These are phyloP conservation scores for Mellilla xanthometata DNA, from an alignment of 2,888 invertebrate species.

Conservation along the genomic window DNA sequence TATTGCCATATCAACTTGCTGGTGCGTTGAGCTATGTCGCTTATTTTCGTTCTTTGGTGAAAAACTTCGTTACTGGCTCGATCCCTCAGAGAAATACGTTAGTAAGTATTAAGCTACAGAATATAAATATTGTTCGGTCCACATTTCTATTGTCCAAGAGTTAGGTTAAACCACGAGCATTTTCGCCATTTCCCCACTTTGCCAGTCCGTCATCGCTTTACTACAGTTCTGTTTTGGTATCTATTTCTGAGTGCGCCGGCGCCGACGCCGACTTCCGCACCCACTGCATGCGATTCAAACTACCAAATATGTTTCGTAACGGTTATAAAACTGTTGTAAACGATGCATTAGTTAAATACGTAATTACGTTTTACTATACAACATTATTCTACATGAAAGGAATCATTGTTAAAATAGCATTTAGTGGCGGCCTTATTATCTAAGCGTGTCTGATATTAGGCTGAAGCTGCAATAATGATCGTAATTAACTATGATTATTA, in stretches of 20 bases:
- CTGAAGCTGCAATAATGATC: slow-evolving; percentile 3
- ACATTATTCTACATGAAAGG: slow-evolving; percentile 22
- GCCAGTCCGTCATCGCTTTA: slow-evolving; percentile 21
- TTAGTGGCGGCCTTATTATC: slow-evolving; percentile 18
- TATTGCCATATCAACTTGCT: too few relatives aligned
- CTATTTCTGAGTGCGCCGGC: slow-evolving; percentile 30
- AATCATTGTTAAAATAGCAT: slow-evolving; percentile 18
- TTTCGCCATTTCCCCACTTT: slow-evolving; percentile 3
- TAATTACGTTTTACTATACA: slow-evolving; percentile 21
- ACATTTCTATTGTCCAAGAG: too few relatives aligned
- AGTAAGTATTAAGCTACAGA: too few relatives aligned
- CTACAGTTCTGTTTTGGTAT: slow-evolving; percentile 20
- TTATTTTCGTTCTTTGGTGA: too few relatives aligned
- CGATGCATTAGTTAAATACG: slow-evolving; percentile 25
- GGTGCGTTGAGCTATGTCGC: too few relatives aligned
- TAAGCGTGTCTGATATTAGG: slow-evolving; percentile 5
- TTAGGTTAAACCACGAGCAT: neutral
- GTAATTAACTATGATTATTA: slow-evolving; percentile 6
- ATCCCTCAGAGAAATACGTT: too few relatives aligned
- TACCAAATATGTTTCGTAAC: slow-evolving; percentile 42
- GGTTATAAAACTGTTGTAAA: slow-evolving; percentile 43
- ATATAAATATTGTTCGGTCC: too few relatives aligned
- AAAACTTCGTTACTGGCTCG: too few relatives aligned
- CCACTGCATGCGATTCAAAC: slow-evolving; percentile 36
- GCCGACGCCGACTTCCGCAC: slow-evolving; percentile 40